Evolutionary conservation across 2,888 invertebrate genomes (phyloP).

Genomic region (Athalia cordata): DNA sequence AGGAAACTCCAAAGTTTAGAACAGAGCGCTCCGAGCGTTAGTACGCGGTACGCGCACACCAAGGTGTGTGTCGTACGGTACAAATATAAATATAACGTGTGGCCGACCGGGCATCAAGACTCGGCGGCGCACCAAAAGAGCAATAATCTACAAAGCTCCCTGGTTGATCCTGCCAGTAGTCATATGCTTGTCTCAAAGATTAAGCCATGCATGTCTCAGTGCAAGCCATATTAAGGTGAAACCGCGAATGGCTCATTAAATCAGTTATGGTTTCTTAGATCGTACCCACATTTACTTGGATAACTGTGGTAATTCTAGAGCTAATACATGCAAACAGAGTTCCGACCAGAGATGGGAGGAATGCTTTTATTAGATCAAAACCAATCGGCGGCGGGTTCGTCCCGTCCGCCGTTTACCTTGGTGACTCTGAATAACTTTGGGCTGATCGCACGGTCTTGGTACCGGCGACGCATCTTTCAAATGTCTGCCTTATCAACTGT

Average conservation of each 20-base stretch:
- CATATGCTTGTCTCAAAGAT: conserved; percentile 82
- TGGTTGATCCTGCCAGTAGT: conserved; percentile 79
- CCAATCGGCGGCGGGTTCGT: conserved; percentile 73
- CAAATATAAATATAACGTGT: background rate
- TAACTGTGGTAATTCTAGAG: conserved; percentile 69
- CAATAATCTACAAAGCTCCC: no score
- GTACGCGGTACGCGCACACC: background rate
- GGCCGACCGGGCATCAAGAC: background rate
- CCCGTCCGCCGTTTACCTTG: conserved; percentile 72
- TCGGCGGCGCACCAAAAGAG: background rate
- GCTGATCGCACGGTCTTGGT: conserved; percentile 67
- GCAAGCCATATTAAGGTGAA: conserved; percentile 77
- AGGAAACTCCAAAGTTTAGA: conserved; percentile 53
- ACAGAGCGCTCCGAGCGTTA: background rate
- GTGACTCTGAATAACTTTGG: conserved; percentile 74
- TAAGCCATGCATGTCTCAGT: conserved; percentile 82
- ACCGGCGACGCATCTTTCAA: conserved; percentile 79
- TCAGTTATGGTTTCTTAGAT: conserved; percentile 78
- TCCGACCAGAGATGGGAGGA: conserved; percentile 74
- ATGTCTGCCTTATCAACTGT: conserved; percentile 82
- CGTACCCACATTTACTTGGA: conserved; percentile 55
- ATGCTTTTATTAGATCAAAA: conserved; percentile 77
- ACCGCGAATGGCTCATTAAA: conserved; percentile 79
- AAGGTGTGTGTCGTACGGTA: background rate
- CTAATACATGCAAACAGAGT: conserved; percentile 79